A percentile compares a stretch with the other conserved stretches of the same genome.
These are phyloP conservation scores for Spheniscus humboldti DNA, from an alignment of 2,797 vertebrate species.

Conservation along the genomic window DNA sequence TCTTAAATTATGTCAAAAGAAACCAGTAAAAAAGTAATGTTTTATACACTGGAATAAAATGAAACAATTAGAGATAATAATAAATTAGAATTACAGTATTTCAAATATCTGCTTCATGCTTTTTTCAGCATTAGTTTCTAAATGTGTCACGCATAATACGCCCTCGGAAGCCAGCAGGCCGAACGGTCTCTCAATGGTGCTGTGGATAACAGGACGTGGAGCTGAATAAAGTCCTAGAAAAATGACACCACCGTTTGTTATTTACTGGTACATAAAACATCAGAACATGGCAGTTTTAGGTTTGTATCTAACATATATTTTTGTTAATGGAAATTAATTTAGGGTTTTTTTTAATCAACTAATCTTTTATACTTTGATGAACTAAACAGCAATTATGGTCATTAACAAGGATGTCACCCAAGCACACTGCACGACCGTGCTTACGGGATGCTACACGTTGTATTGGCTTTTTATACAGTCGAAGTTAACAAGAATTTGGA, in stretches of 20 bases:
- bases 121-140: conserved; percentile 59
- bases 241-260: conserved; percentile 11
- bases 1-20: conserved; percentile 72
- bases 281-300: conserved; percentile 47
- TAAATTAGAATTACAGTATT: conserved; percentile 77
- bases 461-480: background rate
- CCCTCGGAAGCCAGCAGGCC: conserved; percentile 17
- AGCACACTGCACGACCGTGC: conserved; percentile 11
- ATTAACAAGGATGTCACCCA: conserved; percentile 20
- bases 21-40: conserved; percentile 69
- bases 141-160: conserved; percentile 6
- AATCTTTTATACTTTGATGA: background rate
- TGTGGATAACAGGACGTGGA: background rate
- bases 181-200: background rate
- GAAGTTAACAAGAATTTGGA: conserved; percentile 21
- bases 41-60: conserved; percentile 69
- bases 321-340: conserved; percentile 34
- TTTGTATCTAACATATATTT: conserved; percentile 13
- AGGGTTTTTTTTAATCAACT: background rate
- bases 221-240: conserved; percentile 30
- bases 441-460: conserved; percentile 5
- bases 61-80: conserved; percentile 64
- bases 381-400: conserved; percentile 25
- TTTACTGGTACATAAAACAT: conserved; percentile 26
- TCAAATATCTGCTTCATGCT: conserved; percentile 61